These are phyloP conservation scores for Budorcas taxicolor DNA, from an alignment of 2,113 vertebrate genomes.

Conservation along the genomic window DNA sequence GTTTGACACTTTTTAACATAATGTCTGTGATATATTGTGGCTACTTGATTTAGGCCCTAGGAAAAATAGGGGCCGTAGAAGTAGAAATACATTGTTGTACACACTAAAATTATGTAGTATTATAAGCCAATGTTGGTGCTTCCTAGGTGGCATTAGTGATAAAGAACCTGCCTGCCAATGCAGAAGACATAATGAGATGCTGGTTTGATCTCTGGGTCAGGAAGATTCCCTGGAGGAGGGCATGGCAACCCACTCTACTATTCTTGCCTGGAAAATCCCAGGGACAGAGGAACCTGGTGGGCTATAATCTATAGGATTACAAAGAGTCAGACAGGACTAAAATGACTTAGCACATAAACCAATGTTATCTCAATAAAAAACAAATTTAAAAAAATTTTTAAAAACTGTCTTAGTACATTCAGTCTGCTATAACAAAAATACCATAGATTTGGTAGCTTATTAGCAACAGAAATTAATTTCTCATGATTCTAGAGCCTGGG, in stretches of 20 bases:
- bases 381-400: neutral
- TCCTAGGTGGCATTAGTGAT: neutral
- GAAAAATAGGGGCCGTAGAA: neutral
- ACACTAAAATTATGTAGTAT: neutral
- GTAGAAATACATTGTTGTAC: neutral
- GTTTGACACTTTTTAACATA: neutral
- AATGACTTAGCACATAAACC: neutral
- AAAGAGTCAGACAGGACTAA: neutral
- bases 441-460: neutral
- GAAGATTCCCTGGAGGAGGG: neutral
- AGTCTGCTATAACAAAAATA: neutral
- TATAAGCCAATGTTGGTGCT: neutral
- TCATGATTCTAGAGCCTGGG: neutral
- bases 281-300: neutral
- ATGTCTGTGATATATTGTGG: neutral
- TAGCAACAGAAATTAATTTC: neutral
- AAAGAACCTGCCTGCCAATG: neutral
- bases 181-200: neutral
- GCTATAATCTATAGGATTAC: neutral
- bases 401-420: neutral
- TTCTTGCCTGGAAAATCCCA: neutral
- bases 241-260: neutral
- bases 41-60: neutral
- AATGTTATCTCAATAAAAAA: neutral
- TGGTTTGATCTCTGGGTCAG: neutral